Evolutionary conservation across 2,888 invertebrate species (phyloP).

Genomic region (Polyommatus icarus): DNA sequence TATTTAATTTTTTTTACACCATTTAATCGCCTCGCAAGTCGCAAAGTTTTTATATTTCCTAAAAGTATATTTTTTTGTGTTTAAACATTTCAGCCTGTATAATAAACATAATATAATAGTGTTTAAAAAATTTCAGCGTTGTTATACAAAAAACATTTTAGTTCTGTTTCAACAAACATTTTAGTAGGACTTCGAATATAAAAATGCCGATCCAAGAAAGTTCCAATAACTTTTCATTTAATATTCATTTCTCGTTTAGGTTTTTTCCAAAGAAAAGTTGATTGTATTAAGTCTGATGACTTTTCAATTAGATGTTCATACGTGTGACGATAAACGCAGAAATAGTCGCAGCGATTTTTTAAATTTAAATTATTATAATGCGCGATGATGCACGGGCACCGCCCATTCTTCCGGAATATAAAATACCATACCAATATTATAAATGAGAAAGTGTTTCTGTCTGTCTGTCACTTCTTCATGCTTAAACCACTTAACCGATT

Average conservation of each 20-base stretch:
- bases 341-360: not conserved
- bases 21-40: no score
- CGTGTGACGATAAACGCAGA: not conserved
- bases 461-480: no score
- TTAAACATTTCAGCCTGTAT: no score
- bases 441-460: no score
- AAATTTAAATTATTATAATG: not conserved
- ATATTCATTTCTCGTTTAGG: not conserved
- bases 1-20: no score
- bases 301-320: not conserved
- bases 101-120: no score
- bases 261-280: constrained; percentile 19
- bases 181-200: not conserved
- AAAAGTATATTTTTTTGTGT: no score
- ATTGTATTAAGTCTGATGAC: not conserved
- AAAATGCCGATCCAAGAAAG: not conserved
- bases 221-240: not conserved
- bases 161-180: not conserved
- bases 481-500: no score
- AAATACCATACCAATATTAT: no score
- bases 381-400: not conserved
- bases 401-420: not conserved
- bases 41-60: no score
- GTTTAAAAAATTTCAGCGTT: not conserved
- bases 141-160: not conserved